Conservation (phyloP, 2,888 invertebrate species). For the Cristatella mucedo region DNA sequence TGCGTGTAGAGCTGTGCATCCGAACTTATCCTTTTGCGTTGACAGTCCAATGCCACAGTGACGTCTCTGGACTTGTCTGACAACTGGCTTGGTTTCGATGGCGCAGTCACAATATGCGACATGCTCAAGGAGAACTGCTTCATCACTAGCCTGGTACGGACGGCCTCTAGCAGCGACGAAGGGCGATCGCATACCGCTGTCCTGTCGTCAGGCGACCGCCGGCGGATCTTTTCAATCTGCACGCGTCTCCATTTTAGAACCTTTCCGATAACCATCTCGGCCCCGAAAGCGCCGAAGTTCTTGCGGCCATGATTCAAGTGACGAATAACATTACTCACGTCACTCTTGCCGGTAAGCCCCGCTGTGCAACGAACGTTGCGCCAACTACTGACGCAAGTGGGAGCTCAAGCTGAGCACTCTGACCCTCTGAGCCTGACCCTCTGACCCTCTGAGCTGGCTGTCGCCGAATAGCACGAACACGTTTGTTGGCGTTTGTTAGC, state of each 20-base stretch:
- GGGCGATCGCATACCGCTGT: no score
- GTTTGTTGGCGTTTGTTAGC: no score
- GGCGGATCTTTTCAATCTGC: neutral
- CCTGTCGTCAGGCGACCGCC: neutral
- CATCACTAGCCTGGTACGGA: constrained; percentile 30
- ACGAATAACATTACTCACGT: constrained; percentile 29
- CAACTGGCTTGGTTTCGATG: constrained; percentile 35
- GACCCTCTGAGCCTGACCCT: no score
- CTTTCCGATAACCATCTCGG: constrained; percentile 29
- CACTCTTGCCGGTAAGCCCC: constrained; percentile 22
- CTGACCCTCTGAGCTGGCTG: no score
- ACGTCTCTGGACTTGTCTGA: constrained; percentile 31
- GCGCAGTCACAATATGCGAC: constrained; percentile 29
- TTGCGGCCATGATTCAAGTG: constrained; percentile 21
- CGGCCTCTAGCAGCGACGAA: no score
- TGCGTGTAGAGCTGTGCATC: neutral
- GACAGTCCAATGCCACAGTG: constrained; percentile 33
- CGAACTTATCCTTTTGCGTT: constrained; percentile 3
- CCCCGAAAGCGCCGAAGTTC: constrained; percentile 18
- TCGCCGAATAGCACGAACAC: no score
- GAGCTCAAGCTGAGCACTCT: no score
- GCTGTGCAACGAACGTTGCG: no score
- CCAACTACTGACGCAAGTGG: no score
- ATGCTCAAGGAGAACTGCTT: constrained; percentile 38
- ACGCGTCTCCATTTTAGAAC: constrained; percentile 19